These are phyloP conservation scores for Sorex araneus DNA, from an alignment of 2,113 vertebrate species.

Conservation along the genomic window DNA sequence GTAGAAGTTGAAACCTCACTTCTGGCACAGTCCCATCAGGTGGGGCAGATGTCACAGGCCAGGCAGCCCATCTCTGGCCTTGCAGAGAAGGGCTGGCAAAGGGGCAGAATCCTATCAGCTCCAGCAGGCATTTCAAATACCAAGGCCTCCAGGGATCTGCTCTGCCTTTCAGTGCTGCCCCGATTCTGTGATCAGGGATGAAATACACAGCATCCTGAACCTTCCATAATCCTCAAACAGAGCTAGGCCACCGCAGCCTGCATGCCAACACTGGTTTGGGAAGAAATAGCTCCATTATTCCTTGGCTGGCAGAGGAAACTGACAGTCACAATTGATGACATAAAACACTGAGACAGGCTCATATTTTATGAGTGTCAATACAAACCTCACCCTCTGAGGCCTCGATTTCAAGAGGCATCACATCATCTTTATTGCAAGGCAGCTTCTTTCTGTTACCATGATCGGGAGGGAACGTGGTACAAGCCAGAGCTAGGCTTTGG, in stretches of 20 bases:
- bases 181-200: not conserved
- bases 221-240: conserved; percentile 14
- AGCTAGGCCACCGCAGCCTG: not conserved
- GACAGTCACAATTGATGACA: conserved; percentile 75
- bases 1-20: conserved; percentile 72
- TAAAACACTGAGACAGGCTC: conserved; percentile 73
- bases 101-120: not conserved
- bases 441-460: conserved; percentile 8
- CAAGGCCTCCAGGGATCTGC: not conserved
- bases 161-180: not conserved
- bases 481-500: not conserved
- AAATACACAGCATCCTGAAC: not conserved
- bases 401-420: conserved; percentile 59
- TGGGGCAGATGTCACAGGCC: not conserved
- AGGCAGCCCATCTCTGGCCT: not conserved
- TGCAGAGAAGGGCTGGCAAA: not conserved
- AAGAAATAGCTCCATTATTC: conserved; percentile 63
- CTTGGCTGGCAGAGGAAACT: conserved; percentile 65
- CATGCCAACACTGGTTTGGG: not conserved
- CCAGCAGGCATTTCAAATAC: not conserved
- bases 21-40: conserved; percentile 41
- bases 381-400: conserved; percentile 34
- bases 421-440: conserved; percentile 49
- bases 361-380: conserved; percentile 69
- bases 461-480: not conserved